Evolutionary conservation across 2,113 vertebrate genomes (phyloP).

Genomic region (Nycticryphes semicollaris): DNA sequence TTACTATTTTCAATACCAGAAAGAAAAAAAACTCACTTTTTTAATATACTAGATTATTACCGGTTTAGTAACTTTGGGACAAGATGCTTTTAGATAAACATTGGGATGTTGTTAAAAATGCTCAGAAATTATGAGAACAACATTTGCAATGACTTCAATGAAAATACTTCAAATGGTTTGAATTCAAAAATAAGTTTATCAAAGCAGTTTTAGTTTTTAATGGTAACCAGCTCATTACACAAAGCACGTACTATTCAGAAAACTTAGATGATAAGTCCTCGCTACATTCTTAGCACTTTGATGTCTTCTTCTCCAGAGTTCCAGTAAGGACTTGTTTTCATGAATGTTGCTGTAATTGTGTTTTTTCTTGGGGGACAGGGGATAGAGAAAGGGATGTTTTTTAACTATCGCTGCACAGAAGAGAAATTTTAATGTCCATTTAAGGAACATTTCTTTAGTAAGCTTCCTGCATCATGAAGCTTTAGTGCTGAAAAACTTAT

Average conservation of each 20-base stretch:
- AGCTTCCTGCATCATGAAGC: neutral
- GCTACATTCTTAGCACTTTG: neutral
- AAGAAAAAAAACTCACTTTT: neutral
- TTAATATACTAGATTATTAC: neutral
- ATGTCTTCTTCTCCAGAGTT: neutral
- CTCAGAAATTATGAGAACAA: neutral
- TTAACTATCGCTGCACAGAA: neutral
- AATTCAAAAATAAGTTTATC: neutral
- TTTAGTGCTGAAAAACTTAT: neutral
- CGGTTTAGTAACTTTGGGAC: neutral
- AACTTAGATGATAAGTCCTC: neutral
- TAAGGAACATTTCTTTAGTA: neutral
- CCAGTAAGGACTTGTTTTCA: neutral
- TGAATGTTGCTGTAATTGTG: neutral
- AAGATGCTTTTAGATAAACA: neutral
- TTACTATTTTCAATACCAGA: neutral
- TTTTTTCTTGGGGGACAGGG: neutral
- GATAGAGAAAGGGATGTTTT: neutral
- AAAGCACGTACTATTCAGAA: neutral
- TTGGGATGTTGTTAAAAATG: neutral
- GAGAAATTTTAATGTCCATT: neutral
- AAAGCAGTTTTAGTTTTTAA: neutral
- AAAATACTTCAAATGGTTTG: neutral
- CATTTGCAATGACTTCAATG: neutral
- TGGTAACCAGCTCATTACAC: neutral